Base-by-base conservation (phyloP, 2,888 invertebrate genomes). In the Pinctada fucata region DNA sequence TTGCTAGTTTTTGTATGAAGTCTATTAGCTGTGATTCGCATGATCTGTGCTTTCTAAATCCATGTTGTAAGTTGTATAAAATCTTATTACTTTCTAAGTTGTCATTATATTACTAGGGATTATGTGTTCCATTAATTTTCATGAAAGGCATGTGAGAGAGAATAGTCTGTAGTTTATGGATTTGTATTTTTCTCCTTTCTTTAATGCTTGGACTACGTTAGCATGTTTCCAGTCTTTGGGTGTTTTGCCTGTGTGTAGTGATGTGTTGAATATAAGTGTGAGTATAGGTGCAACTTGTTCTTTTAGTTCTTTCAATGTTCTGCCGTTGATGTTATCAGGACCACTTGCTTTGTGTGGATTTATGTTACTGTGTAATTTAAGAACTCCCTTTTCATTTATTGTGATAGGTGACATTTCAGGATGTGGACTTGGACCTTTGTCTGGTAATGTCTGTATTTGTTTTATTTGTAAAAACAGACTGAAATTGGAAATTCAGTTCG, bases 381-480 rank as follows among this genome's bases (percentile, higher is more conserved):
- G 5, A 13, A 65, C n/a, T 5, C 65, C 65, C 4, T 5, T 13
- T 10, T 5, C 31, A 31, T 31, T 31, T 31, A 31, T 31, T 31
- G 31, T 31, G 31, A 31, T 31, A 31, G 31, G 31, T 31, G 31
- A 31, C 31, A 31, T 31, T 31, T 31, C 31, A 31, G 31, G 31
- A 31, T 31, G 31, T 31, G 31, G 31, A 31, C 31, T 31, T 31
- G 31, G 31, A 31, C 31, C 31, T 31, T 31, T 31, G 31, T 31
- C 31, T 31, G 31, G 31, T 31, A 31, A 31, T 31, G 31, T 31
- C 31, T 31, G 31, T 31, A 66, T 66, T n/a, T 6, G 66, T 6
- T 66, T 66, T 45, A 5, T 16, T 31, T 66, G 66, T 3, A n/a
- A 66, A 66, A n/a, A 66, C 66, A 6, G 66, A 66, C 66, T 66